Evolutionary conservation across 2,113 vertebrate species (phyloP), one percentile per base, ranked within the genome.

Genomic region (Oryzias melastigma): DNA sequence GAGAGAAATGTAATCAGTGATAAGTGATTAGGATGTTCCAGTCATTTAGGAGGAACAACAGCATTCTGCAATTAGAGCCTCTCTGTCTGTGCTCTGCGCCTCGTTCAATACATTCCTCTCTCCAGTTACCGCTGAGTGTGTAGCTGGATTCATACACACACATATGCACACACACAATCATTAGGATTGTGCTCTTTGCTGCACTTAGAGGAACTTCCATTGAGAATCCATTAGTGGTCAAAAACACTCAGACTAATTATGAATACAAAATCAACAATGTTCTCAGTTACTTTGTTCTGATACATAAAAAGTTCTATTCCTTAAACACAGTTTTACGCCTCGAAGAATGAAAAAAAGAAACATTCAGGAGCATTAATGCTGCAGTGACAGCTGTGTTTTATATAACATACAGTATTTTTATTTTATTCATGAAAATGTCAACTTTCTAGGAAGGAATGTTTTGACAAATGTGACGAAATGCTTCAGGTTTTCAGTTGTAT

Each of bases 211-310:
- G 78, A 83, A 80, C 80, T 77, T 81, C 75, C 75, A 77, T 69
- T 60, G 73, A 77, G 75, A 80, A 81, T 84, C 81, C 86, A 89
- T 88, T 89, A 88, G 81, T 24, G 17, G 52, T 50, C 45, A 62
- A 83, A 84, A 84, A 83, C 85, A 83, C 84, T 88, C 71, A 82
- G 66, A 62, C 70, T 83, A 85, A 88, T 85, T 85, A 78, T 74
- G 83, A 85, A 75, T 75, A 73, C 62, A 79, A 79, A 84, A 78
- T 68, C 50, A 64, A 61, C 20, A 55, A 71, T 64, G 80, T 80
- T 74, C 50, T 62, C 50, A 43, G 47, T 80, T 60, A 51, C 64
- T 25, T 46, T 35, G 64, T 72, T 68, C 52, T 49, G 19, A 50
- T 42, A 49, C 46, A 71, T 18, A 75, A 65, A 82, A 71, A 75